Conservation (phyloP, 64 coral and sea anemone species). For the Stichodactyla mertensii region DNA sequence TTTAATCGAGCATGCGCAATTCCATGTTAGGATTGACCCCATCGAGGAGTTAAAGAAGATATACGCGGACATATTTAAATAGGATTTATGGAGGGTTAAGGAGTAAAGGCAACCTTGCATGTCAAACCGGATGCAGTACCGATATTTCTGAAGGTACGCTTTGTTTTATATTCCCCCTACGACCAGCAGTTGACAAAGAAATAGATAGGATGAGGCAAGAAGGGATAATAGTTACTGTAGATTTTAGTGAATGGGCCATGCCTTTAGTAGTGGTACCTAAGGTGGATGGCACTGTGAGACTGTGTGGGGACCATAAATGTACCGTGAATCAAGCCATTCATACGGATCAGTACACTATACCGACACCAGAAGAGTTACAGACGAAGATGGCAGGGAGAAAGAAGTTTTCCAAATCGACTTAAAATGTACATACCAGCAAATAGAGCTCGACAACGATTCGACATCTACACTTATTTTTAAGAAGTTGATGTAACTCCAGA, state of each 20-base stretch:
- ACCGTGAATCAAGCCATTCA: neutral
- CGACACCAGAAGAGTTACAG: neutral
- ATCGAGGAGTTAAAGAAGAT: neutral
- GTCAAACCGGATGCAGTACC: neutral
- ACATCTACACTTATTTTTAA: too few relatives aligned
- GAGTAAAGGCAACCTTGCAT: neutral
- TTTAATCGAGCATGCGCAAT: neutral
- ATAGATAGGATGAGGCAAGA: conserved; percentile 8
- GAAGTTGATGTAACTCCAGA: too few relatives aligned
- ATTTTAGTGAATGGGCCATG: conserved; percentile 15
- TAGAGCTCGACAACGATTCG: conserved; percentile 4
- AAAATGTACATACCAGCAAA: conserved; percentile 13
- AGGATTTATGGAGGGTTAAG: neutral
- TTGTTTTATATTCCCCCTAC: conserved; percentile 3
- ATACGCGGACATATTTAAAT: neutral
- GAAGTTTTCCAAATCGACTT: conserved; percentile 28
- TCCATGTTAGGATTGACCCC: too few relatives aligned
- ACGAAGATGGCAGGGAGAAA: conserved; percentile 14
- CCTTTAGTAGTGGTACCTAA: conserved; percentile 25
- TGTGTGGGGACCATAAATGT: conserved; percentile 30
- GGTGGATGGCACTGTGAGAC: neutral
- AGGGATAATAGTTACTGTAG: neutral
- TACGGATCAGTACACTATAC: neutral
- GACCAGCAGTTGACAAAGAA: neutral
- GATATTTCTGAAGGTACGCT: neutral